Evolutionary conservation across 1,140 invertebrate species (phyloP), one percentile per base, ranked within the genome.

Genomic region (Wasmannia auropunctata): DNA sequence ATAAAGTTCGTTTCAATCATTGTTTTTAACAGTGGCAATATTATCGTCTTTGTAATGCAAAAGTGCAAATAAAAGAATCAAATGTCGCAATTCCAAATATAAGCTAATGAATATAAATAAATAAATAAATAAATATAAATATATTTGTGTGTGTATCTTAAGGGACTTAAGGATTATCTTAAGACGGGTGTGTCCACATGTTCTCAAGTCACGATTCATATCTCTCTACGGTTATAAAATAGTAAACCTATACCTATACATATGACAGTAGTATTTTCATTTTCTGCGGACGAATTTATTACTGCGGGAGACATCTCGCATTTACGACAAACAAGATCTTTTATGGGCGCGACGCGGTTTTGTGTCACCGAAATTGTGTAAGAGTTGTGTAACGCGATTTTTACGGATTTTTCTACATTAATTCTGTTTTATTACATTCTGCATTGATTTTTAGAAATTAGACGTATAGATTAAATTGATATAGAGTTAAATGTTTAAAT

Each of bases 181-280:
- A n/a, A n/a, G n/a, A n/a, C n/a, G n/a, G n/a, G n/a, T n/a, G 3
- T 37, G n/a, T 65, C 19, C 28, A 65, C 31, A 34, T 37, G 60
- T 11, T 54, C 22, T n/a, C 37, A 28, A 49, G n/a, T 22, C 22
- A 7, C 25, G 37, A 22, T 65, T 16, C 76, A 37, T 63, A 6
- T 51, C 60, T 79, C n/a, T 14, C 28, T 79, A 34, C 40, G 65
- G 65, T 58, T 60, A 67, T 86, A 80, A 80, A 28, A 83, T 43
- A 49, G 37, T 72, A 63, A 83, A 77, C 34, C 31, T n/a, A 74
- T 80, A 80, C 7, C 58, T 49, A n/a, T n/a, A 25, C 16, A 34
- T 37, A 0, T 31, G 67, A 83, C 46, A n/a, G 49, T 19, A 37
- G 81, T 70, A 63, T 87, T 77, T 87, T 88, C 65, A 67, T 72